Conservation (phyloP, 2,888 invertebrate genomes). For the Anorthoa munda region DNA sequence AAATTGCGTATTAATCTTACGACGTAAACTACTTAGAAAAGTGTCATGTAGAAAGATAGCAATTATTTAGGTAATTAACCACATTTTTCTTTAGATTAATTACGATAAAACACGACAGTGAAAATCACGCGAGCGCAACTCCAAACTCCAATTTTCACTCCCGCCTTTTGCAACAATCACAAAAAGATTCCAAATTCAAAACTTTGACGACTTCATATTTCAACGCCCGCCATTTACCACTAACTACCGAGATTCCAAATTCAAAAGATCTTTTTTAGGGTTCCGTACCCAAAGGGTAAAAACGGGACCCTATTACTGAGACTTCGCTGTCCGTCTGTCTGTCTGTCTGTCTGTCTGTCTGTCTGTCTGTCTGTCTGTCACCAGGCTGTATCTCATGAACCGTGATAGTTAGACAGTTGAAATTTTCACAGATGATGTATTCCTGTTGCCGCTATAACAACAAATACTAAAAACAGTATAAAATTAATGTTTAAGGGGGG, state of each 20-base stretch:
- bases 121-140: neutral
- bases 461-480: no score
- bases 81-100: neutral
- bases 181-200: constrained; percentile 17
- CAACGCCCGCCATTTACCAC: constrained; percentile 10
- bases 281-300: no score
- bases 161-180: constrained; percentile 1
- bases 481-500: no score
- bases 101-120: neutral
- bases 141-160: neutral
- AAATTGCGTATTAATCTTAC: no score
- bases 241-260: constrained; percentile 15
- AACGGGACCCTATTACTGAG: no score
- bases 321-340: no score
- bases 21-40: neutral
- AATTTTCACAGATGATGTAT: no score
- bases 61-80: neutral
- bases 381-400: no score
- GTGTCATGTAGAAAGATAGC: neutral
- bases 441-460: no score
- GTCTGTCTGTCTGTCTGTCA: no score
- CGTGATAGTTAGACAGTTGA: no score
- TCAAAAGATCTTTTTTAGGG: constrained; percentile 11
- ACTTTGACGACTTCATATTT: neutral
- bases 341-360: no score